phyloP scores from a whole-genome alignment of 2,797 vertebrate genomes.

The Scyliorhinus canicula region DNA sequence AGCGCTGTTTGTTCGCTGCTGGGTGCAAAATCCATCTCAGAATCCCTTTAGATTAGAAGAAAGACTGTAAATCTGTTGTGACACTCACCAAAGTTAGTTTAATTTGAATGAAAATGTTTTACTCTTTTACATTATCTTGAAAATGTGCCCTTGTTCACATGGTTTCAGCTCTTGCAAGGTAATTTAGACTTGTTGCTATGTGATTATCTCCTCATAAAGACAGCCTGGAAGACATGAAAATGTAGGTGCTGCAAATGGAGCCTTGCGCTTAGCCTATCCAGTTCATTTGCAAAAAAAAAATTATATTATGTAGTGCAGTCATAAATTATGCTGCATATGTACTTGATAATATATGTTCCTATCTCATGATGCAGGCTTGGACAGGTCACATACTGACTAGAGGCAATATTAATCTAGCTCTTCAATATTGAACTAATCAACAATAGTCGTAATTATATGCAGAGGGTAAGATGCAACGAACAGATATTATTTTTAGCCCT shows the following conservation, averaged over 20 bases:
- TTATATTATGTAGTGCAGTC: background rate
- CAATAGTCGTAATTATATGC: background rate
- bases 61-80: background rate
- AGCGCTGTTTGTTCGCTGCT: background rate
- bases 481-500: background rate
- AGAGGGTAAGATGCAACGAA: background rate
- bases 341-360: background rate
- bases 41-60: no score
- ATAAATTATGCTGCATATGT: background rate
- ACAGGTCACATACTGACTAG: background rate
- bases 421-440: background rate
- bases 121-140: background rate
- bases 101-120: background rate
- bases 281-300: background rate
- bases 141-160: background rate
- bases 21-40: background rate
- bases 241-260: background rate
- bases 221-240: background rate
- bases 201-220: background rate
- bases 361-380: background rate
- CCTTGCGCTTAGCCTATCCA: background rate
- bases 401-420: background rate
- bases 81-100: background rate
- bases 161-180: background rate
- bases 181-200: background rate